Evolutionary conservation across 2,113 vertebrate species (phyloP).

Genomic region (Eretmochelys imbricata): DNA sequence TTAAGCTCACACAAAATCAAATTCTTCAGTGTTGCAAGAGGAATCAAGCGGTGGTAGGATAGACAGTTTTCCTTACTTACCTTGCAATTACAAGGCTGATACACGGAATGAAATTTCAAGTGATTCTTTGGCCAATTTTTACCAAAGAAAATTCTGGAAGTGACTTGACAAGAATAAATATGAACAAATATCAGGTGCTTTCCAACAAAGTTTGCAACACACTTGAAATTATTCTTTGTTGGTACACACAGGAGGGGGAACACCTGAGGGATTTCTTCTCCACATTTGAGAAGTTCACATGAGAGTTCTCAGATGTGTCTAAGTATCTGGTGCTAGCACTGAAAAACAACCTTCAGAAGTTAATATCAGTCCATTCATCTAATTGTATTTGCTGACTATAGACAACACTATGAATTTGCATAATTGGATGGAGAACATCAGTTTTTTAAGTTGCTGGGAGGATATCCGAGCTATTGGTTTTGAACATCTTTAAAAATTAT

Average conservation of each 20-base stretch:
- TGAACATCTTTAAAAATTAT: neutral
- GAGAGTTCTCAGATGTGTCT: neutral
- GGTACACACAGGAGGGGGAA: neutral
- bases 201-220: neutral
- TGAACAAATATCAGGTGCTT: slow-evolving; percentile 21
- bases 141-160: slow-evolving; percentile 37
- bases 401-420: neutral
- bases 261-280: neutral
- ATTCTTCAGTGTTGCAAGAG: slow-evolving; percentile 51
- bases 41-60: slow-evolving; percentile 42
- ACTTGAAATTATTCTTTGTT: neutral
- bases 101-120: slow-evolving; percentile 56
- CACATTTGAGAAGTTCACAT: neutral
- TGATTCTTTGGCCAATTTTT: slow-evolving; percentile 30
- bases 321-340: neutral
- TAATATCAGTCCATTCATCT: neutral
- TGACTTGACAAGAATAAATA: slow-evolving; percentile 36
- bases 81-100: slow-evolving; percentile 21
- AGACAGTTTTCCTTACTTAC: slow-evolving; percentile 42
- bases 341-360: neutral
- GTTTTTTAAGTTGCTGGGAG: neutral
- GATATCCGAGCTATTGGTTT: neutral
- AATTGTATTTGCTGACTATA: neutral
- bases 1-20: slow-evolving; percentile 45
- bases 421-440: neutral